Conservation (phyloP, 2,888 invertebrate genomes). For the Endotricha flammealis region DNA sequence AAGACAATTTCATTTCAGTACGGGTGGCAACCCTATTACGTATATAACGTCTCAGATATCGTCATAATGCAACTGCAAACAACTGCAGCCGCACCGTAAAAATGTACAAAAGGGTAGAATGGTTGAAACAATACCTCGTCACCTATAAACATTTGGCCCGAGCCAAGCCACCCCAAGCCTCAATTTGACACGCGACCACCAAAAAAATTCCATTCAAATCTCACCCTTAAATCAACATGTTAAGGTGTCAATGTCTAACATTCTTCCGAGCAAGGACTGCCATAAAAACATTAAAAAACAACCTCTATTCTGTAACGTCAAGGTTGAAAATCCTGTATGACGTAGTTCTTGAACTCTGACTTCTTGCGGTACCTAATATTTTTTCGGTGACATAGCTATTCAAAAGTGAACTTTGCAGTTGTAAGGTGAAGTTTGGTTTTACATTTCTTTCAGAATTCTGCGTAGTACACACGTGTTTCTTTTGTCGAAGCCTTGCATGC, state of each 20-base stretch:
- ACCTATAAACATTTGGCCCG: constrained; percentile 52
- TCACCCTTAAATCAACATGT: constrained; percentile 10
- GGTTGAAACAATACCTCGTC: constrained; percentile 41
- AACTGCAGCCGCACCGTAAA: constrained; percentile 5
- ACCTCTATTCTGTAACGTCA: not conserved
- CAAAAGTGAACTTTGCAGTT: constrained; percentile 28
- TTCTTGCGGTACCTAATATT: constrained; percentile 44
- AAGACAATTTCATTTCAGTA: no score
- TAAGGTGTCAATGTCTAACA: constrained; percentile 24
- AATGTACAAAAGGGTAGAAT: constrained; percentile 10
- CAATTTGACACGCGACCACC: constrained; percentile 50
- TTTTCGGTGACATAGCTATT: constrained; percentile 22
- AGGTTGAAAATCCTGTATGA: not conserved
- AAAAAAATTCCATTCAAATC: constrained; percentile 38
- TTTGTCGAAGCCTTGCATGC: constrained; percentile 42
- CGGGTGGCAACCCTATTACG: no score
- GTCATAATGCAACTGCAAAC: no score
- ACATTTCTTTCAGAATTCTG: constrained; percentile 39
- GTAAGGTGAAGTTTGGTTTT: constrained; percentile 27
- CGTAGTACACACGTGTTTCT: constrained; percentile 48
- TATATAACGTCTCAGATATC: no score
- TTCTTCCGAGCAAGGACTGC: constrained; percentile 25
- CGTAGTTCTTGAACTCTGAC: constrained; percentile 54
- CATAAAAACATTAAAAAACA: not conserved
- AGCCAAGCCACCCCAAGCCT: constrained; percentile 33